Base-by-base conservation (phyloP, 2,888 invertebrate genomes). In the Drosophila tripunctata region DNA sequence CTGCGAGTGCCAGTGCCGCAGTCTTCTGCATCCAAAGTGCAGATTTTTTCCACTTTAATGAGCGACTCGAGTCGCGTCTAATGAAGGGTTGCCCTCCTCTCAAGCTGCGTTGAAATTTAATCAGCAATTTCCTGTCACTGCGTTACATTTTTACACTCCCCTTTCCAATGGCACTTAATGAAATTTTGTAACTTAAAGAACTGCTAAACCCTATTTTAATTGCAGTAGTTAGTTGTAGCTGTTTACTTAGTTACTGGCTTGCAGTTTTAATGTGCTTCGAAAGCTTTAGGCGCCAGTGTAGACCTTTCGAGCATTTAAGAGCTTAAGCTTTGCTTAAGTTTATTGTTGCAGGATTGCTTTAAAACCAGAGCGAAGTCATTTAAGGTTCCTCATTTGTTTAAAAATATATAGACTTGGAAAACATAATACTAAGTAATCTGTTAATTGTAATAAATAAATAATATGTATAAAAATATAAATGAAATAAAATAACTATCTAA, bases 61-160 rank as follows among this genome's bases (percentile, higher is more conserved):
- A 74, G 64, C 67, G 58, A 56, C 50, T 72, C 60, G 64, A 65
- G 68, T 67, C 69, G 64, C 67, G 55, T 51, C 74, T 75, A 85
- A 79, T 81, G 66, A 84, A 84, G 75, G 84, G 84, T 69, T 81
- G 65, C 52, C 61, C 55, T 50, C n/a, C 31, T 19, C 48, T 1
- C 22, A 47, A n/a, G 47, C 57, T 48, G 40, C 48, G 50, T 58
- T 61, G 22, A 79, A 75, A 78, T 69, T 84, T 75, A 79, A 79
- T 79, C 75, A 81, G 55, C 66, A 52, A 62, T 75, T 79, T 79
- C 79, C 79, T 79, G 79, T 69, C 51, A 24, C 57, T 55, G 10
- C 47, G 7, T 24, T 19, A 12, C 43, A 31, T 36, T 44, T 67
- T 67, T 14, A 31, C 10, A 17, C 21, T 30, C 7, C 8, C 41